These are phyloP conservation scores for Chondrosia reniformis DNA, from an alignment of 37 sponge, comb jelly and placozoan genomes.

Conservation along the genomic window DNA sequence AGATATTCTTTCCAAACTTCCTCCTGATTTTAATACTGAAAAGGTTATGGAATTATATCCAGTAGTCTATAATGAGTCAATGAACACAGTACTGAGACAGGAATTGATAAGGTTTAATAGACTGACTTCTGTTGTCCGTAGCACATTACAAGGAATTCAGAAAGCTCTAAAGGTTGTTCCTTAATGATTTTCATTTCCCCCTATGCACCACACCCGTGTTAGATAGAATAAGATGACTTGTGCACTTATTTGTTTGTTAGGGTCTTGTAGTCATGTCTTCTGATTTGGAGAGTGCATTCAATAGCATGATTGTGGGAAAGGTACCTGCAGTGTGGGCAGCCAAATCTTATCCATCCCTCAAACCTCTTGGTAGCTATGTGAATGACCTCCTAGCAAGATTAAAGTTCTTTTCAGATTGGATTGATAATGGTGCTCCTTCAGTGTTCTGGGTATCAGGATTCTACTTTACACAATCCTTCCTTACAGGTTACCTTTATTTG, in stretches of 20 bases:
- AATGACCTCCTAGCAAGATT: constrained; percentile 93
- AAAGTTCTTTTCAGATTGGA: constrained; percentile 95
- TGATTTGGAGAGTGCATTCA: constrained; percentile 91
- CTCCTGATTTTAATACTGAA: constrained; percentile 89
- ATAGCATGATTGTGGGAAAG: constrained; percentile 93
- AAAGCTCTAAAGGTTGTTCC: constrained; percentile 89
- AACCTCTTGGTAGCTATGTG: constrained; percentile 96
- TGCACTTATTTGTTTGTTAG: too few relatives aligned
- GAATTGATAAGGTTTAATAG: constrained; percentile 95
- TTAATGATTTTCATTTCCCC: neutral
- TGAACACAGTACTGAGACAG: constrained; percentile 98
- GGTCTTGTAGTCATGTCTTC: constrained; percentile 97
- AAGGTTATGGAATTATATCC: constrained; percentile 85
- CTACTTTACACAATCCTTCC: constrained; percentile 99
- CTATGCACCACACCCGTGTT: neutral
- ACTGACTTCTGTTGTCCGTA: constrained; percentile 86
- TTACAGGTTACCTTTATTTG: constrained; percentile 65
- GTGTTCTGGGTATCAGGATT: constrained; percentile 99
- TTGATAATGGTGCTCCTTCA: constrained; percentile 71
- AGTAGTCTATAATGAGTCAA: constrained; percentile 91
- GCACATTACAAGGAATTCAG: constrained; percentile 79
- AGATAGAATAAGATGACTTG: neutral
- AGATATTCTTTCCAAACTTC: constrained; percentile 95
- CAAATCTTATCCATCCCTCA: constrained; percentile 97
- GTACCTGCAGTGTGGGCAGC: constrained; percentile 98